These are phyloP conservation scores for Caenorhabditis remanei DNA, from an alignment of 1,140 invertebrate species.

Conservation along the genomic window DNA sequence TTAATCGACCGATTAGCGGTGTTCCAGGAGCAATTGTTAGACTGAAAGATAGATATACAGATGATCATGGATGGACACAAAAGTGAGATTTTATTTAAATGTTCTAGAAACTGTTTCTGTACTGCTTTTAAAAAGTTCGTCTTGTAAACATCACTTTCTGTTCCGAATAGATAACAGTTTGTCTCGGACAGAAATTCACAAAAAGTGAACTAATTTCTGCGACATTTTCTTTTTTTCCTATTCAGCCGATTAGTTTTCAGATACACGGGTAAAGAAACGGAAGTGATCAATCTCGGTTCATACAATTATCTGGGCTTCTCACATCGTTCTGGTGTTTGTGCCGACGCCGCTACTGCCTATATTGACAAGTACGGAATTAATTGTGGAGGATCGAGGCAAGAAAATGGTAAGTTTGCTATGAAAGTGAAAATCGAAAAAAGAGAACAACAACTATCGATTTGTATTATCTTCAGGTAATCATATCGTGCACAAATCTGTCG, in stretches of 20 bases:
- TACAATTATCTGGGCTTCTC: conserved; percentile 82
- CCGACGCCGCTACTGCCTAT: conserved; percentile 76
- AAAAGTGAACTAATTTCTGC: neutral
- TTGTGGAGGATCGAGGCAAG: conserved; percentile 78
- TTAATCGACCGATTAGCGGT: conserved; percentile 76
- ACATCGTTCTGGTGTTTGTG: conserved; percentile 80
- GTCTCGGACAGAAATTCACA: neutral
- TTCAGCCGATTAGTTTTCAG: conserved; percentile 63
- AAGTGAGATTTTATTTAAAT: conserved; percentile 62
- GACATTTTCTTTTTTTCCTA: too few species aligned
- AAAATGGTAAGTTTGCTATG: conserved; percentile 78
- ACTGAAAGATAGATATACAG: conserved; percentile 69
- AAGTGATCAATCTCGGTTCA: conserved; percentile 81
- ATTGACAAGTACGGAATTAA: conserved; percentile 79
- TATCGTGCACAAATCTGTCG: conserved; percentile 86
- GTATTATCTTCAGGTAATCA: conserved; percentile 69
- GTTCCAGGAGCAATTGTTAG: conserved; percentile 71
- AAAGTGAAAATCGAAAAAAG: neutral
- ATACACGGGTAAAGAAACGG: conserved; percentile 78
- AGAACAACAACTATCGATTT: neutral
- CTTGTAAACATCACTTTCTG: too few species aligned
- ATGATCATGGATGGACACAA: conserved; percentile 76
- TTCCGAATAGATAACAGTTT: neutral
- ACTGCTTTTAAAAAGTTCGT: too few species aligned
- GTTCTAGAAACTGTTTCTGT: neutral